Evolutionary conservation across 2,113 vertebrate species (phyloP).

Genomic region (Serilophus lunatus): DNA sequence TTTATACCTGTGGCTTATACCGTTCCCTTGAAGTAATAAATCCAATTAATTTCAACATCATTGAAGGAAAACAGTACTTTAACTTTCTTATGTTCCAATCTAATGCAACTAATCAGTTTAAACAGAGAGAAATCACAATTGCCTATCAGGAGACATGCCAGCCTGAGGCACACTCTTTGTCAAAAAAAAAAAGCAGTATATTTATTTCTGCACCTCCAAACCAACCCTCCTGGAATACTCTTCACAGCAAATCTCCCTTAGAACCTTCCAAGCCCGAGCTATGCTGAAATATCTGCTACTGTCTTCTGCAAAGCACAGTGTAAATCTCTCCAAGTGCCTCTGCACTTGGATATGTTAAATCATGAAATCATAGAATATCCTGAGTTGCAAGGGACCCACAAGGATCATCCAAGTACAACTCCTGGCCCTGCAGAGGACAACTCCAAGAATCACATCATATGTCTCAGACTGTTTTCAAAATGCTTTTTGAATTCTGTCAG

Average conservation of each 20-base stretch:
- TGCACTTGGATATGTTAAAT: neutral
- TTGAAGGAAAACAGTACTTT: neutral
- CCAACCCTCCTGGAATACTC: neutral
- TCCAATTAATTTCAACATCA: neutral
- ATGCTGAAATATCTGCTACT: neutral
- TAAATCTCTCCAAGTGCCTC: neutral
- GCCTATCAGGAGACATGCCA: neutral
- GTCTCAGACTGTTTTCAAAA: neutral
- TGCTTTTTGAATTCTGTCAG: neutral
- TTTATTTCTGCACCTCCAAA: neutral
- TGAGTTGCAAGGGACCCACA: neutral
- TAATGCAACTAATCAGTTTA: neutral
- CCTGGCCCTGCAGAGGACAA: neutral
- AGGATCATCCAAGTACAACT: neutral
- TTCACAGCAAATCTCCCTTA: neutral
- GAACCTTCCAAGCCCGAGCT: neutral
- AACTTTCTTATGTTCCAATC: neutral
- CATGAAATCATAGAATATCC: neutral
- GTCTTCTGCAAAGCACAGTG: neutral
- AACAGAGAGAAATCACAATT: neutral
- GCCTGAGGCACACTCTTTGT: neutral
- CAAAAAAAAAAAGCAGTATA: neutral
- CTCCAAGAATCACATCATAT: neutral
- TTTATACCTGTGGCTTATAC: neutral
- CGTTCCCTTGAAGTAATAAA: neutral